phyloP scores from a whole-genome alignment of 2,888 invertebrate species.

The Volucella inanis region DNA sequence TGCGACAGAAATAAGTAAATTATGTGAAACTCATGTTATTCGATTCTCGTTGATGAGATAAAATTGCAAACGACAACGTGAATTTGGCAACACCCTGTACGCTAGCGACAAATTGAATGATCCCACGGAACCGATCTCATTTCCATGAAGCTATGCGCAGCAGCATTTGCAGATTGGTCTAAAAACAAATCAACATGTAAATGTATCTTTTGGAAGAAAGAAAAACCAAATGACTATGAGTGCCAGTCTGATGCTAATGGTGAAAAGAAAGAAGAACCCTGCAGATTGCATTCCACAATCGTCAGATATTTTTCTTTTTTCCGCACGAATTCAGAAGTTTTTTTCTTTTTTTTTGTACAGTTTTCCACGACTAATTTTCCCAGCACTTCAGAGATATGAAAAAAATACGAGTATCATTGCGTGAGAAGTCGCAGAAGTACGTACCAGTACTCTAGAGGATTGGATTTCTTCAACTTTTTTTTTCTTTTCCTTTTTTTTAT shows the following conservation, averaged over 20 bases:
- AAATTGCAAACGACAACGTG: conserved; percentile 31
- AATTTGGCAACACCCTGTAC: conserved; percentile 3
- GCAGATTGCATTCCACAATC: conserved; percentile 29
- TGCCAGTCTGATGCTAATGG: background rate
- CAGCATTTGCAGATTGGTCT: conserved; percentile 18
- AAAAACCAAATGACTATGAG: conserved; percentile 4
- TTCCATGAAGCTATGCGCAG: conserved; percentile 6
- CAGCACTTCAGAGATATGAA: conserved; percentile 39
- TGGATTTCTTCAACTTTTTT: background rate
- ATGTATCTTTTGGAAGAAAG: background rate
- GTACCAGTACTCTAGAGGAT: conserved; percentile 9
- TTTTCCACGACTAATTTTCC: conserved; percentile 40
- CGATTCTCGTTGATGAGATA: conserved; percentile 8
- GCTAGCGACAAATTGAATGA: conserved; percentile 12
- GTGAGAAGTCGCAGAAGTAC: background rate
- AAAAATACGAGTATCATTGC: conserved; percentile 15
- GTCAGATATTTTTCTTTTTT: conserved; percentile 29
- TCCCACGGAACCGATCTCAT: conserved; percentile 12
- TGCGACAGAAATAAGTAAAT: background rate
- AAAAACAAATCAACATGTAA: conserved; percentile 4
- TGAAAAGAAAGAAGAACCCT: background rate
- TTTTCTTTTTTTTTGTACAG: conserved; percentile 17
- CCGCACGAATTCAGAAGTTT: conserved; percentile 38
- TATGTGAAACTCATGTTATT: conserved; percentile 30
- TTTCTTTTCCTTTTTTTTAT: background rate